Evolutionary conservation across 2,888 invertebrate genomes (phyloP), one percentile per base, ranked within the genome.

Genomic region (Ornithoptera priamus): DNA sequence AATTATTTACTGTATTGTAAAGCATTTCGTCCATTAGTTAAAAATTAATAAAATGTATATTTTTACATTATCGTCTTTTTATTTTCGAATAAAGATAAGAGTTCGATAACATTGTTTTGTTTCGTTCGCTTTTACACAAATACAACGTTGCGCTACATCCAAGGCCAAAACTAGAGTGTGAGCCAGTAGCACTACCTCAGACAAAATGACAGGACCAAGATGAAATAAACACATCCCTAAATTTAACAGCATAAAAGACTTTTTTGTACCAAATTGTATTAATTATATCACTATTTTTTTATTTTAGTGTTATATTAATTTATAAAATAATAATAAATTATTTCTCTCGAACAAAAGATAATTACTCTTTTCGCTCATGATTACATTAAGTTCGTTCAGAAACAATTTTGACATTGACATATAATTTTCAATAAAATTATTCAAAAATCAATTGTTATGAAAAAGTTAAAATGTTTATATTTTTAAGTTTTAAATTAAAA

Each of bases 31-130:
- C 71, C 75, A 74, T 73, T 75, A 76, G 80, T 74, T 76, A 78
- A 81, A 79, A 75, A 75, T 78, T 77, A 75, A 70, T 76, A 74
- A 75, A 42, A 72, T 75, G 71, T 77, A 85, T 80, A 85, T 82
- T 81, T 80, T 76, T 75, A 79, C 75, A 75, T 74, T 80, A 78
- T 80, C 77, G 75, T 80, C 68, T 73, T 74, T 80, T 72, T 77
- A 81, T 81, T 82, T 82, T 81, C 77, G 77, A 77, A 76, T 73
- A 74, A 73, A 72, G 80, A 80, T 83, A 80, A 74, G 75, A 78
- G 77, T 81, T 78, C 76, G 82, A 80, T 83, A 82, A 76, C 84
- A 85, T 85, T 84, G 82, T 87, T 82, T 81, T 82, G 77, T 65
- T 76, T 81, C 60, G 53, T 64, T 63, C 60, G 80, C 80, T 80